Evolutionary conservation across 2,888 invertebrate species (phyloP), one percentile per base, ranked within the genome.

Genomic region (Pharmacophagus antenor): DNA sequence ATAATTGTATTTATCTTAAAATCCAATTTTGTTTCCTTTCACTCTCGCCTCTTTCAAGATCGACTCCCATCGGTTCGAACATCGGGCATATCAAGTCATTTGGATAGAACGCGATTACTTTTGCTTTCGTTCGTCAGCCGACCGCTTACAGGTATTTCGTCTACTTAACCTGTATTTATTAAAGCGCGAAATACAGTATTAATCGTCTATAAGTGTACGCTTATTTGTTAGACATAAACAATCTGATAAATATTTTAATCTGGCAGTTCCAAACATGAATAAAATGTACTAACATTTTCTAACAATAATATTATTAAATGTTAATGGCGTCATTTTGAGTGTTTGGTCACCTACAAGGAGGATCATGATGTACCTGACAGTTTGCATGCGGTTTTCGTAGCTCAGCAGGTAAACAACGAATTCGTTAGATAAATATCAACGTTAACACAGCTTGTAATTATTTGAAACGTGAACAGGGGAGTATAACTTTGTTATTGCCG

Each of bases 11-110:
- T 62, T 54, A 54, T 54, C 37, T 62, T 54, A 65, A 69, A 67
- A 65, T 65, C 64, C 70, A 69, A 67, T 71, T 67, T 65, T 62
- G 63, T 67, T 70, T 77, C 76, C 83, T 87, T 87, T 88, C 86
- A 83, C 86, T 88, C 76, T 88, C 85, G 74, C 69, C 70, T 68
- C 70, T 72, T 77, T 77, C 73, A 76, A 79, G 80, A 82, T 77
- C 77, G 79, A 81, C 78, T 85, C 80, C 75, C 79, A 76, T 77
- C 76, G 70, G 68, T 65, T 71, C 70, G 70, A 64, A 53, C 63
- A 69, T 70, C 67, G 68, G 61, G 63, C 69, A 69, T 70, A 70
- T 69, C 79, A 73, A 79, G 77, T 78, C 79, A 80, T 85, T 85
- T 82, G 65, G 76, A 76, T 70, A 78, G 78, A 72, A 84, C 81